phyloP scores from a whole-genome alignment of 92 coral and sea anemone genomes.

The Porites lobata region DNA sequence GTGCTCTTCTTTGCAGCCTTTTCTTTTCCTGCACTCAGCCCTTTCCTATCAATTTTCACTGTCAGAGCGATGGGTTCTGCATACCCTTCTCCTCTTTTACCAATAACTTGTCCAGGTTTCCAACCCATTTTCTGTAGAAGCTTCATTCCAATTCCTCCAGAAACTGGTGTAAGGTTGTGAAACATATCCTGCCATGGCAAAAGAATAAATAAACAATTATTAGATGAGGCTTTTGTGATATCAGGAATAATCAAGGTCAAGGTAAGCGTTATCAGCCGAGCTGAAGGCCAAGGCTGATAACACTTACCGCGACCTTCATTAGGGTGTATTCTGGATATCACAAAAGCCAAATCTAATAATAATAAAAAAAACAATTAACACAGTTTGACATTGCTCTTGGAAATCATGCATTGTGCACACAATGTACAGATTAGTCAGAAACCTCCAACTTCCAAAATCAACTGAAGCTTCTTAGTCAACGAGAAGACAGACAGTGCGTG shows the following conservation, averaged over 20 bases:
- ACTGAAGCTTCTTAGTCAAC: no score
- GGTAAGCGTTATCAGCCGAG: no score
- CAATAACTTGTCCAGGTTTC: constrained; percentile 96
- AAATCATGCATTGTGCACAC: no score
- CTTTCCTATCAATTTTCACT: constrained; percentile 94
- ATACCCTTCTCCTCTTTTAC: constrained; percentile 95
- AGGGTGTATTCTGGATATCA: no score
- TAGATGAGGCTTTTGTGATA: not conserved
- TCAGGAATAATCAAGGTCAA: not conserved
- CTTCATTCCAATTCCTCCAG: constrained; percentile 95
- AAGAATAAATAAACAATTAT: not conserved
- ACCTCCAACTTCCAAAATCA: no score
- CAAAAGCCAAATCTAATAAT: no score
- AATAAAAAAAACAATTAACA: no score
- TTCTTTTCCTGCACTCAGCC: constrained; percentile 77
- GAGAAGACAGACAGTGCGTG: no score
- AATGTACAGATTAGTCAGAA: no score
- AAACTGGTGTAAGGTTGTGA: constrained; percentile 88
- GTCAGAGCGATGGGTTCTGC: constrained; percentile 93
- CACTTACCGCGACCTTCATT: no score
- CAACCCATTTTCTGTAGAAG: constrained; percentile 99
- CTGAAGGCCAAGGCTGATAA: no score
- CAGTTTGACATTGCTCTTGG: no score
- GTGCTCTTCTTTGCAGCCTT: constrained; percentile 62
- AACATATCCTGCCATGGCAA: constrained; percentile 89